These are phyloP conservation scores for Agrilus biguttatus DNA, from an alignment of 2,888 invertebrate species.

Conservation along the genomic window DNA sequence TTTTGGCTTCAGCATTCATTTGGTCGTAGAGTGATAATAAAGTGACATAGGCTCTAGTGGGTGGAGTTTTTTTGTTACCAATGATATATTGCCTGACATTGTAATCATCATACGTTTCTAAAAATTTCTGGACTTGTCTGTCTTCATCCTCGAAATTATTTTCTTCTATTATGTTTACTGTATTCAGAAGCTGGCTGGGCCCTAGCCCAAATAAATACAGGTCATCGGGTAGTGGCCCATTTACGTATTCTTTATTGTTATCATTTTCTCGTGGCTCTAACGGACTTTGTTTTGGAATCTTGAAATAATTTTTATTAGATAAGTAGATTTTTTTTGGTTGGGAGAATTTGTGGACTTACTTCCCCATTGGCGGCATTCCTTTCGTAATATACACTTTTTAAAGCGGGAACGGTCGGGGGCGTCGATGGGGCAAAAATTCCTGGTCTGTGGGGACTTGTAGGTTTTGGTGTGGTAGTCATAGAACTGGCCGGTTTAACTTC, in stretches of 20 bases:
- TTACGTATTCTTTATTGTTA: not conserved
- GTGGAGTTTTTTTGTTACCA: conserved; percentile 36
- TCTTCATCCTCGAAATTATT: conserved; percentile 17
- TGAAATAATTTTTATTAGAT: not conserved
- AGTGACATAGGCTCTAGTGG: conserved; percentile 43
- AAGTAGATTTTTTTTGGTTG: conserved; percentile 9
- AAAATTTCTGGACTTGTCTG: conserved; percentile 19
- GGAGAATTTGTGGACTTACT: conserved; percentile 1
- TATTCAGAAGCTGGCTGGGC: conserved; percentile 27
- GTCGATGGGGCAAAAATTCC: conserved; percentile 39
- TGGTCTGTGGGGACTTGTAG: conserved; percentile 29
- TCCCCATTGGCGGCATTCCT: conserved; percentile 6
- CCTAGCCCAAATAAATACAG: conserved; percentile 21
- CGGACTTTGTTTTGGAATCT: conserved; percentile 2
- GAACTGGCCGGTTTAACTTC: conserved; percentile 27
- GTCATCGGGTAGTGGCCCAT: conserved; percentile 11
- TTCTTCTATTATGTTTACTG: conserved; percentile 19
- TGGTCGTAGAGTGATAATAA: conserved; percentile 47
- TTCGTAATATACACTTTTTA: conserved; percentile 6
- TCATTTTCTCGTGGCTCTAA: not conserved
- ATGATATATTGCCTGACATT: conserved; percentile 21
- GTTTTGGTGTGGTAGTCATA: conserved; percentile 19
- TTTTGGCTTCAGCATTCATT: conserved; percentile 50
- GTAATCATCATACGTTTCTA: conserved; percentile 23
- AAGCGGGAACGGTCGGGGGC: conserved; percentile 27